Evolutionary conservation across 1,140 invertebrate species (phyloP).

Genomic region (Drosophila ficusphila): DNA sequence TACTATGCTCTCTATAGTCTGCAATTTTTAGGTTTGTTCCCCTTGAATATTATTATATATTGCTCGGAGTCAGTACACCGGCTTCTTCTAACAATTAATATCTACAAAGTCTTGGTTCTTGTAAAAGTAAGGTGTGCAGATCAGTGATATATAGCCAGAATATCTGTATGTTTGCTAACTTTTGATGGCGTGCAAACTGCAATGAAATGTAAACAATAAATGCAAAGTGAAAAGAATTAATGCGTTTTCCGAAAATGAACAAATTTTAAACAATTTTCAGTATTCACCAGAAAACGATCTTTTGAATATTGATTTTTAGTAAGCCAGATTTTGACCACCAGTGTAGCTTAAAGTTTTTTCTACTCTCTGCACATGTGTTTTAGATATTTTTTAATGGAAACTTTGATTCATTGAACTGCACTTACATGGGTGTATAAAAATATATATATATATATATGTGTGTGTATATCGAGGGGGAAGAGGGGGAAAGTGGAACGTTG

Average conservation of each 20-base stretch:
- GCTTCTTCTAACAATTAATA: not conserved
- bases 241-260: not conserved
- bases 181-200: constrained; percentile 18
- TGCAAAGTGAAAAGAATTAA: constrained; percentile 13
- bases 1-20: not conserved
- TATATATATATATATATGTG: constrained; percentile 1
- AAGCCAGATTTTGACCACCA: not conserved
- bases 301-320: not conserved
- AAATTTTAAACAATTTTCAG: not conserved
- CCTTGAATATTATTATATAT: too few species aligned
- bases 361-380: constrained; percentile 4
- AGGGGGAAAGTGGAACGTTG: constrained; percentile 2
- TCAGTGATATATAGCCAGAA: not conserved
- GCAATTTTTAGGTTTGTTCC: too few species aligned
- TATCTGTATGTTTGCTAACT: not conserved
- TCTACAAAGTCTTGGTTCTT: constrained; percentile 2
- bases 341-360: not conserved
- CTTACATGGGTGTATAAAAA: not conserved
- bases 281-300: not conserved
- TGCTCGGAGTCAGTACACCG: too few species aligned
- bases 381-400: constrained; percentile 17
- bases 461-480: not conserved
- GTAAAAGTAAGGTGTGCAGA: constrained; percentile 14
- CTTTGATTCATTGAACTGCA: constrained; percentile 43
- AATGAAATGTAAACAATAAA: constrained; percentile 15